A percentile compares a stretch with the other conserved stretches of the same genome.
Evolutionary conservation across 2,797 vertebrate genomes (phyloP).

Genomic region (Falco naumanni): DNA sequence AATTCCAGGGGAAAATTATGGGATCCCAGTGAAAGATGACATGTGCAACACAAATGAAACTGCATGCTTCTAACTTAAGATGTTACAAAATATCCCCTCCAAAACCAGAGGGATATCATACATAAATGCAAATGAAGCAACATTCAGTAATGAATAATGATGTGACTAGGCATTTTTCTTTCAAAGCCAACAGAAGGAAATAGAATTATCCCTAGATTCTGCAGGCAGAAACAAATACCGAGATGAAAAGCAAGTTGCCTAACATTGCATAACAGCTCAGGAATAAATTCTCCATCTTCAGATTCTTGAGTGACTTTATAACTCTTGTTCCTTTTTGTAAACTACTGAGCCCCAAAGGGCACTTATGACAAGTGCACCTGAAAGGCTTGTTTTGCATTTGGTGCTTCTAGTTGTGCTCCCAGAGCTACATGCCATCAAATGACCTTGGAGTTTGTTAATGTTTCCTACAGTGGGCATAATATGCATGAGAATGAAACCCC

Average conservation of each 20-base stretch:
- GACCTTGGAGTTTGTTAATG: background rate
- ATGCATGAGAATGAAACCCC: background rate
- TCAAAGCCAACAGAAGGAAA: background rate
- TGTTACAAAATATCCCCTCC: background rate
- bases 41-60: background rate
- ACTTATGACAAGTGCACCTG: background rate
- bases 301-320: background rate
- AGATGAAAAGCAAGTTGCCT: background rate
- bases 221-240: background rate
- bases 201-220: background rate
- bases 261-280: background rate
- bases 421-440: background rate
- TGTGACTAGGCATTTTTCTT: background rate
- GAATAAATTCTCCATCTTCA: background rate
- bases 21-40: background rate
- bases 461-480: background rate
- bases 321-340: background rate
- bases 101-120: background rate
- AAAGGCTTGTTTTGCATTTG: background rate
- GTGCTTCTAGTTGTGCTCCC: background rate
- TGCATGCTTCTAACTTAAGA: background rate
- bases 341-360: background rate
- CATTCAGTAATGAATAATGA: background rate
- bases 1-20: background rate
- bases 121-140: background rate